These are phyloP conservation scores for Plectropomus leopardus DNA, from an alignment of 2,113 vertebrate species.

Conservation along the genomic window DNA sequence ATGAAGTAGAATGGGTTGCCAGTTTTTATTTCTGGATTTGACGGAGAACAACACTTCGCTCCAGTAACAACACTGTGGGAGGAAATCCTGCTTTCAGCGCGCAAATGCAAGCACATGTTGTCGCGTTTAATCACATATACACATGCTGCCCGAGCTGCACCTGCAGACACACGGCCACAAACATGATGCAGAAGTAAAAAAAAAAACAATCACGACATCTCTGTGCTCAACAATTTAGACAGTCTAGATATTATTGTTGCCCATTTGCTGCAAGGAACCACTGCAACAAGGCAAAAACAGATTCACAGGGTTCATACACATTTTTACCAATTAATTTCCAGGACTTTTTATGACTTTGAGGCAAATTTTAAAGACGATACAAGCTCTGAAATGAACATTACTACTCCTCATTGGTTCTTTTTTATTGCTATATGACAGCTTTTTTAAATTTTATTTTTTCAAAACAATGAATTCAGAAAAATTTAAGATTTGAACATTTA, in stretches of 20 bases:
- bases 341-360: too few relatives aligned
- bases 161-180: neutral
- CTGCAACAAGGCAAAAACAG: neutral
- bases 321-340: too few relatives aligned
- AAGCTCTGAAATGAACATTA: too few relatives aligned
- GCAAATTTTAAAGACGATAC: too few relatives aligned
- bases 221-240: neutral
- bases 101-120: conserved; percentile 22
- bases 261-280: neutral
- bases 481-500: too few relatives aligned
- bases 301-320: too few relatives aligned
- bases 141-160: neutral
- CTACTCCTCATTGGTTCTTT: too few relatives aligned
- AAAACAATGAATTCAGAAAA: too few relatives aligned
- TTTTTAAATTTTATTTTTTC: too few relatives aligned
- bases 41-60: conserved; percentile 29
- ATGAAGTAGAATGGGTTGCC: neutral
- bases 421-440: too few relatives aligned
- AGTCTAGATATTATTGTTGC: neutral
- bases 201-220: neutral
- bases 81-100: conserved; percentile 46
- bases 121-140: conserved; percentile 14
- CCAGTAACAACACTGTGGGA: conserved; percentile 23
- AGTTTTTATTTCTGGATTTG: conserved; percentile 32
- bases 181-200: too few relatives aligned